Conservation (phyloP, 35 echinoderm and acorn worm genomes). For the Acanthaster planci region DNA sequence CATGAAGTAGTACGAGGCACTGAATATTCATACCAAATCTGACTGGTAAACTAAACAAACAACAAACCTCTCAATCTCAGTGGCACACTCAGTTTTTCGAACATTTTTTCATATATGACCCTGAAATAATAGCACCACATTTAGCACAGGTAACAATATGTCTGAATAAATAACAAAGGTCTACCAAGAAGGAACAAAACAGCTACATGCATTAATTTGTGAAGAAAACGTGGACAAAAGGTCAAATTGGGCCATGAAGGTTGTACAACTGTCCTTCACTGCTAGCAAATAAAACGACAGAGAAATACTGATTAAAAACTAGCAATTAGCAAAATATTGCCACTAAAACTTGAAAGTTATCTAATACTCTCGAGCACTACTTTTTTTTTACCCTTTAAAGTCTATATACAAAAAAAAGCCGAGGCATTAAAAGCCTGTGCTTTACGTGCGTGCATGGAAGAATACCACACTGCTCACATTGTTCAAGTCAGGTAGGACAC, state of each 20-base stretch:
- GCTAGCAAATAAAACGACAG: slow-evolving; percentile 2
- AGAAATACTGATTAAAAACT: slow-evolving; percentile 18
- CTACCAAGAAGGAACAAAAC: not conserved
- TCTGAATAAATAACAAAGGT: slow-evolving; percentile 32
- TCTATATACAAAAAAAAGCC: slow-evolving; percentile 3
- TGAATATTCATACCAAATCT: no score
- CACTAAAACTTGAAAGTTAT: slow-evolving; percentile 18
- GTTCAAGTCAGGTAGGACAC: not conserved
- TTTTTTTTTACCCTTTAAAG: not conserved
- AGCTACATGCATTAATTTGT: slow-evolving; percentile 12
- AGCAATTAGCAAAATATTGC: slow-evolving; percentile 26
- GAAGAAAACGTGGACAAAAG: not conserved
- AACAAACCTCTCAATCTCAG: no score
- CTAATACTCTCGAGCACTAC: slow-evolving; percentile 8
- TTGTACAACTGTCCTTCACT: not conserved
- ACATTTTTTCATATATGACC: no score
- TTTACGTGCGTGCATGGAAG: not conserved
- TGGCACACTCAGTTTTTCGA: no score
- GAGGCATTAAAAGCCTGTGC: not conserved
- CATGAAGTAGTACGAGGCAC: no score
- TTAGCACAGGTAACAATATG: slow-evolving; percentile 19
- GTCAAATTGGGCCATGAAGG: not conserved
- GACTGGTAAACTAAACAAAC: no score
- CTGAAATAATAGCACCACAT: slow-evolving; percentile 20
- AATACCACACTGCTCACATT: not conserved